A percentile compares a stretch with the other conserved stretches of the same genome.
phyloP scores from a whole-genome alignment of 2,113 vertebrate species.

The Entosphenus tridentatus region DNA sequence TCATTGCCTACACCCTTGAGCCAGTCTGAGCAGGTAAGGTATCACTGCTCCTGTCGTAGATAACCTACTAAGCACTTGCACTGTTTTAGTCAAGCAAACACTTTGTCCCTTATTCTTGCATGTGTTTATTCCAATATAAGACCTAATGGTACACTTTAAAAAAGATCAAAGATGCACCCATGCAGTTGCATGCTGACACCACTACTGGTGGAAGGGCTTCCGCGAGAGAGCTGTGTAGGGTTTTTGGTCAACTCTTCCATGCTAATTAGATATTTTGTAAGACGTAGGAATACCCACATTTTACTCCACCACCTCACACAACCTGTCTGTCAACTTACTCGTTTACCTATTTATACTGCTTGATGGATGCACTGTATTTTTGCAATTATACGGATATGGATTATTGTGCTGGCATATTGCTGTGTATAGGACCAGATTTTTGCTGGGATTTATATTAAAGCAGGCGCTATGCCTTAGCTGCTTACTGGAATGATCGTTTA shows the following conservation, averaged over 20 bases:
- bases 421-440: neutral
- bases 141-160: neutral
- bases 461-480: neutral
- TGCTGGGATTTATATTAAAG: neutral
- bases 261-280: no score
- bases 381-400: no score
- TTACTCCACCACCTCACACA: no score
- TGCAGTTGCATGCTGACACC: neutral
- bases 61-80: neutral
- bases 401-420: no score
- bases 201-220: no score
- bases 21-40: constrained; percentile 34
- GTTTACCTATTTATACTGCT: no score
- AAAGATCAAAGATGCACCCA: neutral
- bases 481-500: neutral
- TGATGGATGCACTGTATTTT: no score
- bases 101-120: neutral
- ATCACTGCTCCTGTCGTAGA: neutral
- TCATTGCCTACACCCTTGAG: constrained; percentile 34
- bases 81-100: neutral
- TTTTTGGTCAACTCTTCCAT: no score
- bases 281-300: no score
- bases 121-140: neutral
- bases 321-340: no score
- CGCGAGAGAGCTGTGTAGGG: no score